Evolutionary conservation across 1,140 invertebrate genomes (phyloP), one percentile per base, ranked within the genome.

Genomic region (Leptonema lineaticorne): DNA sequence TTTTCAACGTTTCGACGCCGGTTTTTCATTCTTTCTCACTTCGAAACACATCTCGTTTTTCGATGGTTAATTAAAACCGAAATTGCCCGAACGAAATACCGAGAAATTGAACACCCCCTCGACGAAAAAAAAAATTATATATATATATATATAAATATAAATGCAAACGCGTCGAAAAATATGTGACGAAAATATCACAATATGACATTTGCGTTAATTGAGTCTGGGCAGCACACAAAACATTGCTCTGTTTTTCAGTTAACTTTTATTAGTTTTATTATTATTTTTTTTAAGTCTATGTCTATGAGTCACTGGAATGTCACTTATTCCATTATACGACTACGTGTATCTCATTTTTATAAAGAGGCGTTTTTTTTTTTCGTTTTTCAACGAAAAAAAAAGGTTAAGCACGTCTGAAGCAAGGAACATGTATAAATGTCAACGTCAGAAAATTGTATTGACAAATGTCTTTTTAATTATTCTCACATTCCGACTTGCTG

Each of bases 391-490:
- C 24, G 9, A 53, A 53, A 53, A 53, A 53, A 53, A 53, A 14
- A 26, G 8, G 46, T 53, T 2, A 26, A 53, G 27, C 11, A 24
- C 22, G 50, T 11, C 50, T 53, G 50, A 26, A 5, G 22, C 50
- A 24, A 53, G 37, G 20, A 48, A 53, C 50, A 53, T 7, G 50
- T 53, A 53, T 53, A 26, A 53, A 53, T 53, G 50, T 53, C 50
- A 53, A 20, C 27, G 20, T 9, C 9, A 11, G 37, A 14, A 41
- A 41, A 41, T 24, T 11, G 20, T 53, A 53, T 53, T 53, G 50
- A 53, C 50, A 53, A 53, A 53, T 53, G 50, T 24, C 11, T 53
- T 53, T 53, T 53, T 53, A 53, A 53, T 53, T 53, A 53, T 53
- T 53, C 50, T 41, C 33, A 20, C 57, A 41, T 60, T 60, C 29